phyloP scores from a whole-genome alignment of 2,888 invertebrate genomes.

The Papilio protenor region DNA sequence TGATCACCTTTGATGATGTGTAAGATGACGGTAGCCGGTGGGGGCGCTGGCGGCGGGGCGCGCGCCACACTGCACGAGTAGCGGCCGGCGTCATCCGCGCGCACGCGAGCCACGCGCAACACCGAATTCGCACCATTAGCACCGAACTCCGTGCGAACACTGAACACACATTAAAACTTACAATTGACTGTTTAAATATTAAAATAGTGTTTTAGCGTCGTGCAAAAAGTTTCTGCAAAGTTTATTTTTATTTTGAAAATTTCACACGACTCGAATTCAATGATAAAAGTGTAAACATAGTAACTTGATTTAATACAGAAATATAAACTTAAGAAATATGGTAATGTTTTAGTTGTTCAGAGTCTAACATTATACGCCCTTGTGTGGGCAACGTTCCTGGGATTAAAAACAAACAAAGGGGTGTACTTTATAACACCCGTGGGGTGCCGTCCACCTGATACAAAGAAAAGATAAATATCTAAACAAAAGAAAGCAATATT shows the following conservation, averaged over 20 bases:
- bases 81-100: constrained; percentile 73
- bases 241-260: too few species aligned
- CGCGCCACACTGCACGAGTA: constrained; percentile 76
- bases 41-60: constrained; percentile 68
- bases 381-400: not conserved
- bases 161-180: constrained; percentile 59
- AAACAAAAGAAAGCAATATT: constrained; percentile 17
- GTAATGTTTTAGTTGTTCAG: not conserved
- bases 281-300: too few species aligned
- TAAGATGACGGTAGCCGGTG: constrained; percentile 72
- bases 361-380: not conserved
- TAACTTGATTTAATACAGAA: too few species aligned
- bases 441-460: not conserved
- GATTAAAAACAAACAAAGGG: constrained; percentile 9
- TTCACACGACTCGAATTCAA: too few species aligned
- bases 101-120: constrained; percentile 75
- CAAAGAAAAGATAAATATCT: constrained; percentile 2
- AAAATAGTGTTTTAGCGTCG: not conserved
- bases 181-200: not conserved
- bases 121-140: constrained; percentile 77
- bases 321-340: not conserved
- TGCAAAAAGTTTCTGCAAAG: too few species aligned
- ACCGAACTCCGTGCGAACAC: constrained; percentile 79
- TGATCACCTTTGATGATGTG: constrained; percentile 76
- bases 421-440: not conserved